These are phyloP conservation scores for Drosophila kanapiae DNA, from an alignment of 1,140 invertebrate species.

Conservation along the genomic window DNA sequence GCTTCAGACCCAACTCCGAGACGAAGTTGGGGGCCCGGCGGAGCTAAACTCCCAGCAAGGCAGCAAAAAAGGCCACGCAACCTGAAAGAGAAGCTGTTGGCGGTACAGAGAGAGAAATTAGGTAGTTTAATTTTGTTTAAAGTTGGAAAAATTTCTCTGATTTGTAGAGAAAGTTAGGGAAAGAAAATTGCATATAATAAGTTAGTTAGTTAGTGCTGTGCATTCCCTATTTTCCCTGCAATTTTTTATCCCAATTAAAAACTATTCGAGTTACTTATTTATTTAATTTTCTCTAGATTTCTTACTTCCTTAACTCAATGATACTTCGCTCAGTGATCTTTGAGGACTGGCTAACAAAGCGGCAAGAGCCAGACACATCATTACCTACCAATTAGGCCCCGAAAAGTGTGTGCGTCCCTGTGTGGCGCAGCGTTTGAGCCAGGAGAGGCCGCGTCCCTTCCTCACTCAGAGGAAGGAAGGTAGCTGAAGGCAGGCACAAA, in stretches of 20 bases:
- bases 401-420: slow-evolving; percentile 59
- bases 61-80: slow-evolving; percentile 62
- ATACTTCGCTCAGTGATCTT: slow-evolving; percentile 10
- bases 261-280: too few relatives aligned
- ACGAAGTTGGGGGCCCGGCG: slow-evolving; percentile 11
- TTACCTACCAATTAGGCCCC: slow-evolving; percentile 84
- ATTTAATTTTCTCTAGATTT: background rate
- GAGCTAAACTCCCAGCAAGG: slow-evolving; percentile 32
- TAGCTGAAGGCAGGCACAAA: slow-evolving; percentile 12
- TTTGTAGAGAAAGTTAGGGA: too few relatives aligned
- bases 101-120: slow-evolving; percentile 1
- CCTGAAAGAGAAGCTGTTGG: slow-evolving; percentile 18
- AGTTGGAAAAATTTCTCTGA: too few relatives aligned
- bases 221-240: too few relatives aligned
- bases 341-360: slow-evolving; percentile 72
- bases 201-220: too few relatives aligned
- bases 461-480: background rate
- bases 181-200: too few relatives aligned
- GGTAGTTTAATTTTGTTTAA: background rate
- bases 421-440: slow-evolving; percentile 43
- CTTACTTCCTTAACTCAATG: too few relatives aligned
- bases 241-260: too few relatives aligned
- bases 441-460: background rate
- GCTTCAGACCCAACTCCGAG: slow-evolving; percentile 13
- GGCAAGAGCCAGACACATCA: slow-evolving; percentile 80